Base-by-base conservation (phyloP, 2,797 vertebrate genomes). In the Lindbergichthys nudifrons region DNA sequence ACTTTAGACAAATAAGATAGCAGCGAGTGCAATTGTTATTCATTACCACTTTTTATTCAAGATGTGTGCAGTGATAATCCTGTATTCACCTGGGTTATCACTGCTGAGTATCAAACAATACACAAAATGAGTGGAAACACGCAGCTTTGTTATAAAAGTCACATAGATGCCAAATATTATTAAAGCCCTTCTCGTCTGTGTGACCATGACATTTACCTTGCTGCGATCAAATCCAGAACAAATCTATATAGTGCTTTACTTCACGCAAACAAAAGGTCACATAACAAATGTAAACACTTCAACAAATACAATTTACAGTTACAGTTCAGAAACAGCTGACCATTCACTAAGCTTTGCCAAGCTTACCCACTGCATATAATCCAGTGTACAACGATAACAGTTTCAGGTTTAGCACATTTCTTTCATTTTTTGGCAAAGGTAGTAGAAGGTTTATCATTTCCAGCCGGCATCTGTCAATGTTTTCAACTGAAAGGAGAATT, bases 21-120 rank as follows among this genome's bases (percentile, higher is more conserved):
- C 15, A 2, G 21, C 5, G 10, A 39, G 54, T 2, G 36, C 39
- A 32, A 1, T 43, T 75, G 45, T 69, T 78, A 39, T 48, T 45
- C 75, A 13, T 52, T 39, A 10, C 15, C 9, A 7, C 15, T 32
- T 65, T 58, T 61, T 14, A 41, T 68, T 41, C 39, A 46, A 42
- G 54, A 57, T 30, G 45, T 50, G 23, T 36, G 19, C 19, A 14
- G 54, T 12, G 59, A 69, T 62, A 43, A 61, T 43, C 62, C 19
- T 5, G n/a, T 42, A 21, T 51, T 70, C 45, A 36, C 5, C 8
- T 0, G n/a, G n/a, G 21, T 39, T 42, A 70, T 48, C 52, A 63
- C 62, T 18, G 21, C 11, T 39, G 39, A 48, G 51, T 11, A 43
- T 54, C 47, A 46, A 21, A 57, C 30, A 23, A 54, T 11, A 53